Evolutionary conservation across 2,113 vertebrate genomes (phyloP), one percentile per base, ranked within the genome.

Genomic region (Athene noctua): DNA sequence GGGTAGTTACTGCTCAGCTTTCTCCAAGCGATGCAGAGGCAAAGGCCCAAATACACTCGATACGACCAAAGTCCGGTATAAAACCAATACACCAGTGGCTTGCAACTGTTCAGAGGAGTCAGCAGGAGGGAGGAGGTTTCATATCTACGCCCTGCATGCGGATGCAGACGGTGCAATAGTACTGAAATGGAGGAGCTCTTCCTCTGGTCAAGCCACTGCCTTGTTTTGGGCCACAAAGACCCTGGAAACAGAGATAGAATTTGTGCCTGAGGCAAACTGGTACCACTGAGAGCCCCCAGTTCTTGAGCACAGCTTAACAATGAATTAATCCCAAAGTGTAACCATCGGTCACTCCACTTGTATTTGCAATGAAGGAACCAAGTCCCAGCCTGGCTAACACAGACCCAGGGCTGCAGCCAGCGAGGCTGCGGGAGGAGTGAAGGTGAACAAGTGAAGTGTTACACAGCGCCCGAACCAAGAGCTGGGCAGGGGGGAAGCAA

Each of bases 271-370:
- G 6, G 16, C 29, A 62, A 59, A 63, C 46, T 5, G 15, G 17
- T 34, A 29, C 51, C 65, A 27, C 2, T 7, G 13, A 32, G 63
- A 49, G 67, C 42, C 15, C 46, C 32, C 32, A 32, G 46, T 5
- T 22, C 36, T 15, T 15, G 34, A 38, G 34, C 79, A 52, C 36
- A 36, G 46, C 57, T 36, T 19, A 72, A 15, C 38, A 29, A 13
- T 9, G 3, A 52, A 44, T 72, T 52, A 30, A 72, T 9, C 25
- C 68, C 26, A 13, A 65, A 30, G 16, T 0, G 5, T 15, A 38
- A 47, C 4, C 1, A 22, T 22, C 23, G 6, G 20, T 17, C 13
- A 0, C 27, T 18, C 13, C 9, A 3, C n/a, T 26, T 16, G 46
- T 26, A 51, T 51, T 23, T 84, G 49, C 63, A 52, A 17, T 2